Evolutionary conservation across 1,140 invertebrate genomes (phyloP), one percentile per base, ranked within the genome.

Genomic region (Brachionus asplanchnoidis): DNA sequence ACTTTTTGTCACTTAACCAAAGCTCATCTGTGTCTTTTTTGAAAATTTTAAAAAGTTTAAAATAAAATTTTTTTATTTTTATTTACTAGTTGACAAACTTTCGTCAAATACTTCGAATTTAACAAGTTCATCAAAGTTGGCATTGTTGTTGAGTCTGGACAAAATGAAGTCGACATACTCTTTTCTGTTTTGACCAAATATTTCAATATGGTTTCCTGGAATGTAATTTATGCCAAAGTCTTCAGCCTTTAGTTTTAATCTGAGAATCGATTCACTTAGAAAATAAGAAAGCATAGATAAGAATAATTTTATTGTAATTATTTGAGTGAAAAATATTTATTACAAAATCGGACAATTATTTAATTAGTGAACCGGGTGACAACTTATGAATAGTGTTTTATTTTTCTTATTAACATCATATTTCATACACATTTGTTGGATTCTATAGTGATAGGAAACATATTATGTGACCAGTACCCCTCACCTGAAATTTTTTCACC

Each of bases 141-240:
- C 93, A 11, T 88, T 88, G 32, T 89, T 89, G 85, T 93, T 92
- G 46, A 97, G 88, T 70, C 93, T 91, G 23, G 92, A 89, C 5
- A 97, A 88, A 79, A 97, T 92, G 17, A 92, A 93, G 50, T 96
- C 93, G 0, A 98, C 95, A 17, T 96, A 88, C 85, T 94, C 92
- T 12, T 89, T 88, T 56, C 93, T 90, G 89, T 98, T 98, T 84
- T 93, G 93, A 0, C 96, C 93, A 87, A 95, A 94, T 42, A 98
- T 94, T 32, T 95, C 96, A 5, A 97, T 92, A 89, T 98, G 96
- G 90, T 98, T 96, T 0, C 96, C 96, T 0, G 95, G 95, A 75
- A 93, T 92, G 87, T 97, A 92, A 85, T 46, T 88, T 87, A 36
- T 46, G n/a, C 68, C 85, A 84, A 5, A 85, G 85, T 17, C 86